Percentiles rank a stretch among this genome's conserved stretches.
These are phyloP conservation scores for Ispidina lecontei DNA, from an alignment of 2,797 vertebrate species.

Conservation along the genomic window DNA sequence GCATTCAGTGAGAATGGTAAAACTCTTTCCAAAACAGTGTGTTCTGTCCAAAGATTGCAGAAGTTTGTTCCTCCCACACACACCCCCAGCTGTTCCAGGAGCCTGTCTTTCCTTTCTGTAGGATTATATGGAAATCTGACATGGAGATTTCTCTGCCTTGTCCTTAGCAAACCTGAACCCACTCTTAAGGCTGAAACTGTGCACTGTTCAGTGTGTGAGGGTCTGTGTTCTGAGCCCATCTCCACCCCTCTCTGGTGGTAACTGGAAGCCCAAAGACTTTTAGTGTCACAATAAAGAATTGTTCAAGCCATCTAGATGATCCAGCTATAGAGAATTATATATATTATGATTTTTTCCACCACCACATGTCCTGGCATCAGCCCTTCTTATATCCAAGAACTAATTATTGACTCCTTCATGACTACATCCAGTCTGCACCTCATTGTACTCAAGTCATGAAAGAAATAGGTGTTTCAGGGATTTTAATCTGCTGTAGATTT, in stretches of 20 bases:
- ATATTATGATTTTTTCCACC: background rate
- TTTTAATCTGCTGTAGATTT: background rate
- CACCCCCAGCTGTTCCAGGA: background rate
- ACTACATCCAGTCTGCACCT: background rate
- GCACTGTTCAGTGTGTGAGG: background rate
- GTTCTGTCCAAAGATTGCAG: background rate
- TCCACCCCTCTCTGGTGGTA: fast-evolving
- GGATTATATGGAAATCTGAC: background rate
- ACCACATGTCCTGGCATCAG: background rate
- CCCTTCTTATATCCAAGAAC: background rate
- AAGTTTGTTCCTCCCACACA: fast-evolving
- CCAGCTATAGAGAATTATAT: background rate
- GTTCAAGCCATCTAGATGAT: background rate
- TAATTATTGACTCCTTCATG: background rate
- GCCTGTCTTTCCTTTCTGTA: background rate
- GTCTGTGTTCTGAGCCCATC: background rate
- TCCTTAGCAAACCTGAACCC: background rate
- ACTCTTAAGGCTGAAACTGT: background rate
- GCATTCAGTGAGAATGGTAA: background rate
- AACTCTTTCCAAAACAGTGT: background rate
- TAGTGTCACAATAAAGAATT: background rate
- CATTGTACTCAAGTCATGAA: background rate
- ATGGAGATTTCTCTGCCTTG: background rate
- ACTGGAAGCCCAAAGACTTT: background rate
- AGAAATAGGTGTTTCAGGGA: background rate